These are phyloP conservation scores for Caenorhabditis angaria DNA, from an alignment of 2,888 invertebrate species.

Conservation along the genomic window DNA sequence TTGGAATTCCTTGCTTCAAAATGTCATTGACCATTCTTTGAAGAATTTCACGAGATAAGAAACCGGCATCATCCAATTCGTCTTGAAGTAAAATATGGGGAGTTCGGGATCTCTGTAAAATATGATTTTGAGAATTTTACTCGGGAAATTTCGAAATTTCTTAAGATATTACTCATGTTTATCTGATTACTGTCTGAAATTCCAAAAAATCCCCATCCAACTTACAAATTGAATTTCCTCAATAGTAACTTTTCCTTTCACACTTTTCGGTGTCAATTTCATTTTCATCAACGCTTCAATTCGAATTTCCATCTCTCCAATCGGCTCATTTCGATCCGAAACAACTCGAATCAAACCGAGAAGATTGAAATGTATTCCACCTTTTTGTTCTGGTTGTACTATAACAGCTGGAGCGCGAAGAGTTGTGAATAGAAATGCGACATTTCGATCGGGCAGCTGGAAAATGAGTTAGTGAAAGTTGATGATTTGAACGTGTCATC, in stretches of 20 bases:
- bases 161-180: too few relatives aligned
- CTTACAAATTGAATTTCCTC: conserved; percentile 64
- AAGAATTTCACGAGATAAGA: conserved; percentile 67
- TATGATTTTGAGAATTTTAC: too few relatives aligned
- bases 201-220: too few relatives aligned
- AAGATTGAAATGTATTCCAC: conserved; percentile 60
- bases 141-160: too few relatives aligned
- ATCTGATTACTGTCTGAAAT: too few relatives aligned
- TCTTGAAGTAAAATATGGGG: conserved; percentile 66
- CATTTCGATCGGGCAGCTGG: conserved; percentile 60
- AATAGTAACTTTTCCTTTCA: conserved; percentile 66
- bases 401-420: conserved; percentile 50
- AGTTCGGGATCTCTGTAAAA: conserved; percentile 63
- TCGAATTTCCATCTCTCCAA: conserved; percentile 58
- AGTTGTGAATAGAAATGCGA: conserved; percentile 58
- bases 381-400: conserved; percentile 47
- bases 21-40: conserved; percentile 67
- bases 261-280: conserved; percentile 62
- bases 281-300: conserved; percentile 68
- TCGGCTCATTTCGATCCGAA: conserved; percentile 52
- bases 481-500: not conserved
- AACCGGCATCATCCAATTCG: conserved; percentile 69
- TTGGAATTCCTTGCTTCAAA: conserved; percentile 68
- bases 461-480: not conserved
- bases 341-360: conserved; percentile 53